Evolutionary conservation across 1,140 invertebrate genomes (phyloP), one percentile per base, ranked within the genome.

Genomic region (Orchesella cincta): DNA sequence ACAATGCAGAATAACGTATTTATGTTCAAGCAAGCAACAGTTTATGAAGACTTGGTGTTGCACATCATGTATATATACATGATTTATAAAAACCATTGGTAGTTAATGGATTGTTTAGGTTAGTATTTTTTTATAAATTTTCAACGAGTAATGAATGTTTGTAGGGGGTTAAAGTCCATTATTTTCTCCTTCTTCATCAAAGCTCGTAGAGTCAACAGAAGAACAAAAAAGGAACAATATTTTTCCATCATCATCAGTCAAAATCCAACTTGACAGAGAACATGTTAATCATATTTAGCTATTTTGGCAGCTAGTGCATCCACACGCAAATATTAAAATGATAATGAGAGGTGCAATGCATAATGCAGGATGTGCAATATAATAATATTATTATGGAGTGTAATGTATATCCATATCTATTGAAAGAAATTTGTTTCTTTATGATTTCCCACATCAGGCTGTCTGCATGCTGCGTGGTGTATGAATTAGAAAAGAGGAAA

Each of bases 161-260:
- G 52, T 57, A 57, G 52, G 52, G 52, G 52, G 52, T 26, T 57
- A 57, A 57, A 57, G 14, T 57, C 52, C 52, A 57, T 57, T 57
- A 57, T 57, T 57, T 57, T 8, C 23, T 57, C 23, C 52, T 5
- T 57, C 52, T 57, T 57, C 52, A 26, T 57, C 23, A 12, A 57
- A 57, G 23, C 8, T 20, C 20, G 52, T 23, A n/a, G 14, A 23
- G 52, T 14, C 8, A 23, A 57, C 14, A 57, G 12, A 57, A 23
- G 52, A 28, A 71, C 23, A 33, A 71, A 71, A 71, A 71, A 18
- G 2, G 29, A 71, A 28, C 67, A n/a, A 71, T 71, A 71, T 71
- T 71, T 71, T 71, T 36, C 34, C 67, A 71, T 71, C 67, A 71
- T 71, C 67, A 71, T 71, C 67, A 71, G 67, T 71, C 67, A 71